Evolutionary conservation across 2,113 vertebrate genomes (phyloP), one percentile per base, ranked within the genome.

Genomic region (Marmota monax): DNA sequence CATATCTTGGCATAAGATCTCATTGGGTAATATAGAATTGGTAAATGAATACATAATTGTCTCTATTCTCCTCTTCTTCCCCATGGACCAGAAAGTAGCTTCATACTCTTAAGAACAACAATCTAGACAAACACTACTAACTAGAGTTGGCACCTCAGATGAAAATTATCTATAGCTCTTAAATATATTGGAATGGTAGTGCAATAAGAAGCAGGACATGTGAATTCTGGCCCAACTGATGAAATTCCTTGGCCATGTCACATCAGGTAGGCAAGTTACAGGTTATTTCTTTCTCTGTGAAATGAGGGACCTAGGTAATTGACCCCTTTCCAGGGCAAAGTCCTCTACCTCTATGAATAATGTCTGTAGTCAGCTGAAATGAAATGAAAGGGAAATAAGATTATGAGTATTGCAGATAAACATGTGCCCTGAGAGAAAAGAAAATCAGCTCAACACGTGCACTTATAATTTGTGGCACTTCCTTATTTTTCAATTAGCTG

Each of bases 91-190:
- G 23, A 92, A 83, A 53, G 17, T 4, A 10, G 45, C 37, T 58
- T 87, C 86, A 56, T 53, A 37, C 18, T 82, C 27, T 63, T 89
- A 51, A 92, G 90, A 96, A 76, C n/a, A 78, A 88, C 29, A 10
- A 27, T 67, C 27, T n/a, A 29, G 53, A 45, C 7, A 92, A 42
- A 22, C 2, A 42, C 9, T 61, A 61, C 13, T 4, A 2, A 82
- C 85, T 23, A 29, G 3, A n/a, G 20, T 29, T 69, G 37, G 12
- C 51, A 92, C 5, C 29, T 73, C 65, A 45, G 37, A 76, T n/a
- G 11, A 90, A 85, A 82, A 48, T 39, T 69, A 70, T 34, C 11
- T 82, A 73, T 8, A 74, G 9, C 9, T 76, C 23, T 48, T 39
- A 45, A 48, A 51, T 42, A 63, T 34, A 32, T 42, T 78, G 16